Conservation (phyloP, 2,113 vertebrate species). For the Machaerirhynchus nigripectus region DNA sequence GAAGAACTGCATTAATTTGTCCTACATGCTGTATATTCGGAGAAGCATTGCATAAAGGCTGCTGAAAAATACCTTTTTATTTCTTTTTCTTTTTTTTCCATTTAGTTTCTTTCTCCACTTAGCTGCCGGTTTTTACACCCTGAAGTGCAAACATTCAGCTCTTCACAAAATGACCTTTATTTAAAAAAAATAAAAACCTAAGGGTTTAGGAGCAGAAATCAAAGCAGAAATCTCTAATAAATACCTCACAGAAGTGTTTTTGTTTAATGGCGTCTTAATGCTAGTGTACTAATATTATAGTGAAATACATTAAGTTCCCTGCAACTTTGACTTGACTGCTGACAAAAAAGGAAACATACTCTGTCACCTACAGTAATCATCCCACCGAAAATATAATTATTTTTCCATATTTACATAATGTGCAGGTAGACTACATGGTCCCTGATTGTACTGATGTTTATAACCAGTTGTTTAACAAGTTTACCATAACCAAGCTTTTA, state of each 20-base stretch:
- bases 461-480: not conserved
- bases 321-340: constrained; percentile 37
- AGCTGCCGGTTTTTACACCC: not conserved
- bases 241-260: constrained; percentile 43
- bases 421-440: constrained; percentile 20
- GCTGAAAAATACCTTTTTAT: not conserved
- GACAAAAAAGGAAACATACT: constrained; percentile 13
- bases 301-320: constrained; percentile 49
- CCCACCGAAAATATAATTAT: constrained; percentile 36
- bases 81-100: not conserved
- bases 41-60: not conserved
- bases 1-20: not conserved
- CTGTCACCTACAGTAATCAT: constrained; percentile 6
- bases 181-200: not conserved
- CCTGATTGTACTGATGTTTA: constrained; percentile 19
- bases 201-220: constrained; percentile 39
- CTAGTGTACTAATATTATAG: constrained; percentile 36
- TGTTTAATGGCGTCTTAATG: constrained; percentile 55
- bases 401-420: constrained; percentile 45
- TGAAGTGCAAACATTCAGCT: not conserved
- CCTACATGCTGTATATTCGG: not conserved
- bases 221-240: constrained; percentile 61
- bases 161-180: constrained; percentile 50
- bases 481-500: not conserved
- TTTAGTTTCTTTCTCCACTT: not conserved